Evolutionary conservation across 2,888 invertebrate genomes (phyloP).

Genomic region (Ophion obscuratus): DNA sequence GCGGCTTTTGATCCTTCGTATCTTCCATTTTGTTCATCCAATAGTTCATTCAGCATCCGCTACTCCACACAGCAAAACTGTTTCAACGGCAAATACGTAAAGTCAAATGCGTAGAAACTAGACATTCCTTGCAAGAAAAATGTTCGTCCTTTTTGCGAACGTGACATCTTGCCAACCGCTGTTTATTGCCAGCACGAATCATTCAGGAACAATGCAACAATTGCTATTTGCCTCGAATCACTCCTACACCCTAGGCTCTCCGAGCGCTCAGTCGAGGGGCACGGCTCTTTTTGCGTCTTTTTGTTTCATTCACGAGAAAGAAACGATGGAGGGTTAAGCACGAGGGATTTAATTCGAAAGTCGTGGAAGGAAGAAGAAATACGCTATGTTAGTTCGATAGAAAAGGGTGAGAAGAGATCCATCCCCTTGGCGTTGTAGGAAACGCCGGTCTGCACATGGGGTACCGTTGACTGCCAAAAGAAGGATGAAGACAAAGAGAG

Average conservation of each 20-base stretch:
- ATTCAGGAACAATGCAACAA: constrained; percentile 56
- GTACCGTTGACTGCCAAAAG: constrained; percentile 33
- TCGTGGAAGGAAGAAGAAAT: constrained; percentile 55
- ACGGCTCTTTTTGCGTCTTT: constrained; percentile 11
- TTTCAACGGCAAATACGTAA: neutral
- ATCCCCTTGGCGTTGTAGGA: constrained; percentile 33
- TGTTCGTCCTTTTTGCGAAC: no score
- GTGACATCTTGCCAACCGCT: neutral
- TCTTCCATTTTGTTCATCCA: neutral
- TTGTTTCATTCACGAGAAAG: constrained; percentile 49
- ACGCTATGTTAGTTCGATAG: constrained; percentile 33
- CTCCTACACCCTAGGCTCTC: constrained; percentile 4
- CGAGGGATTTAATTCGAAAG: constrained; percentile 62
- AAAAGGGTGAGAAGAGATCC: constrained; percentile 50
- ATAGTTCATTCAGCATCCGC: no score
- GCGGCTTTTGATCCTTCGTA: constrained; percentile 11
- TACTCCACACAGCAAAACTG: no score
- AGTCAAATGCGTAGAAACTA: neutral
- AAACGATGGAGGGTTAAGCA: constrained; percentile 54
- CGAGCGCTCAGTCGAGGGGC: constrained; percentile 12
- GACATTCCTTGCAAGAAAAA: neutral
- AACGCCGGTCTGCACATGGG: constrained; percentile 38
- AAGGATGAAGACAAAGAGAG: constrained; percentile 28
- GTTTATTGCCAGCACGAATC: constrained; percentile 45
- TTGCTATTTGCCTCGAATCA: constrained; percentile 46